A percentile compares a stretch with the other conserved stretches of the same genome.
These are phyloP conservation scores for Gorsachius magnificus DNA, from an alignment of 2,797 vertebrate species.

Conservation along the genomic window DNA sequence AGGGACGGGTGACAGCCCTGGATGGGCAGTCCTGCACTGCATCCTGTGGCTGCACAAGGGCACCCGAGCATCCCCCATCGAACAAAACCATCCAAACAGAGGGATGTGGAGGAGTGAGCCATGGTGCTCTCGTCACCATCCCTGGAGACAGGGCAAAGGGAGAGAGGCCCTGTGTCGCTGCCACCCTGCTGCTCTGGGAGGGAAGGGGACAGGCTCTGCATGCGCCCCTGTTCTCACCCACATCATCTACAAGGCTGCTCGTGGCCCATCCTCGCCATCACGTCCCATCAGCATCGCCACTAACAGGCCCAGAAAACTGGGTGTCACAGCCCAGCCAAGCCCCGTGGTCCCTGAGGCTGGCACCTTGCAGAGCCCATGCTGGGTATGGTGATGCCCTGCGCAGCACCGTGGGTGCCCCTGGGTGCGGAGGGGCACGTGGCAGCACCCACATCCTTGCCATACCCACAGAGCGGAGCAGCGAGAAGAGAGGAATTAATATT, in stretches of 20 bases:
- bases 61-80: neutral
- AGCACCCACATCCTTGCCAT: neutral
- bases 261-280: accelerated
- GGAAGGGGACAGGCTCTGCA: accelerated
- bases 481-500: constrained; percentile 25
- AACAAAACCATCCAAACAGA: accelerated
- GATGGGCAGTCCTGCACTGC: accelerated
- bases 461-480: accelerated
- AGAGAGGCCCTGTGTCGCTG: neutral
- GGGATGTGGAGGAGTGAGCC: neutral
- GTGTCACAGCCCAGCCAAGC: neutral
- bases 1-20: neutral
- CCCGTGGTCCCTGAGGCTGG: neutral
- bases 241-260: neutral
- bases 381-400: neutral
- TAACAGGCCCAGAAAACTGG: neutral
- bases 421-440: neutral
- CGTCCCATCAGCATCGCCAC: neutral
- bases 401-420: neutral
- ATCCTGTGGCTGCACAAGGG: accelerated
- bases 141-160: neutral
- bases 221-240: neutral
- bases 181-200: neutral
- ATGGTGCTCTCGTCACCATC: accelerated
- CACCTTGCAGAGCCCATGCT: accelerated